phyloP scores from a whole-genome alignment of 1,140 invertebrate species.

The Antheraea pernyi region DNA sequence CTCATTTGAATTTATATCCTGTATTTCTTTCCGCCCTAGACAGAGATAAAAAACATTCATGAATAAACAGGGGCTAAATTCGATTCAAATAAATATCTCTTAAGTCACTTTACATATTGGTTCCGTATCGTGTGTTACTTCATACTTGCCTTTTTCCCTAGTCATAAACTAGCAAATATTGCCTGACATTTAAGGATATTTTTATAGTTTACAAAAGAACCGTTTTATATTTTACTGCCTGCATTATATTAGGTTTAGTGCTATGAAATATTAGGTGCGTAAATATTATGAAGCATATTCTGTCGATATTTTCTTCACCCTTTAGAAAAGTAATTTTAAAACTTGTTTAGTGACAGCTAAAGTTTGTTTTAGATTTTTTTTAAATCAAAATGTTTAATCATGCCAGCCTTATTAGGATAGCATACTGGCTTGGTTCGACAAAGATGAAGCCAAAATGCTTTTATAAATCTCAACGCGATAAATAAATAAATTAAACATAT shows the following conservation, averaged over 20 bases:
- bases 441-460: no score
- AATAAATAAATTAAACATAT: no score
- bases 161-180: slow-evolving; percentile 30
- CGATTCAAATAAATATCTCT: background rate
- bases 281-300: background rate
- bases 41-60: background rate
- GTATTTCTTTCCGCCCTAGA: background rate
- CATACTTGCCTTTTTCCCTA: slow-evolving; percentile 2
- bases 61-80: background rate
- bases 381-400: no score
- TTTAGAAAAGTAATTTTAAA: no score
- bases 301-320: background rate
- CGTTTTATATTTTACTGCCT: slow-evolving; percentile 24
- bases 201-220: slow-evolving; percentile 30
- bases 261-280: slow-evolving; percentile 4
- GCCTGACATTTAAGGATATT: slow-evolving; percentile 22
- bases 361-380: no score
- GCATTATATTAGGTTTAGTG: slow-evolving; percentile 11
- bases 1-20: background rate
- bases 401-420: no score
- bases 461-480: no score
- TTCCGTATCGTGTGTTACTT: background rate
- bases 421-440: no score
- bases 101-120: background rate
- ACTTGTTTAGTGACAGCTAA: no score